Base-by-base conservation (phyloP, 2,113 vertebrate species). In the Festucalex cinctus region DNA sequence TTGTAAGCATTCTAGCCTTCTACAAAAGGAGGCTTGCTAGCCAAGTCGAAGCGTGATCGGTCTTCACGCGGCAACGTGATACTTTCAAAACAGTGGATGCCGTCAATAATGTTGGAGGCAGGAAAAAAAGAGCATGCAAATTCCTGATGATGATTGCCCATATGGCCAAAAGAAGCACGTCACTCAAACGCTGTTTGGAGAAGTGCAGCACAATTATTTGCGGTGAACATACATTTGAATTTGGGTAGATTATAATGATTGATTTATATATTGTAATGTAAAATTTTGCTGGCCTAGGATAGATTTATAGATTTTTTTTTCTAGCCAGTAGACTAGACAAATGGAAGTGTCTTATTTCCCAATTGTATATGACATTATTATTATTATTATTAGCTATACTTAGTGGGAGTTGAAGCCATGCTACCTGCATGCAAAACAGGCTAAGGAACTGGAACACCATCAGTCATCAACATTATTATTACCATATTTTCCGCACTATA, bases 21-120 rank as follows among this genome's bases (percentile, higher is more conserved):
- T 58, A 82, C 73, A 79, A 82, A n/a, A 69, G 69, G 48, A 44
- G 74, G 75, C 53, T 51, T 63, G 78, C 78, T 85, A 79, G 76
- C 66, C 65, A 71, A 71, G 80, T 71, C 75, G 61, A 68, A 41
- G 71, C 73, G 74, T 79, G 80, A 84, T 82, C 28, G 80, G 79
- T 80, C 87, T 80, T 89, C 76, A 74, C 68, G 48, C 66, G 68
- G 83, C 76, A 79, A 70, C 28, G 73, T 80, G 88, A 89, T 82
- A 88, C 85, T 88, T 63, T 84, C 73, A 90, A 91, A 91, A 89
- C 88, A 91, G 66, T 79, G 81, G 63, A 88, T 79, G 73, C 67
- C 77, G 88, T 89, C 73, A 82, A 83, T 81, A 73, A 82, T 71
- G 65, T 69, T 78, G 80, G 59, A 77, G 78, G 72, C 69, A 80